Base-by-base conservation (phyloP, 2,113 vertebrate species). In the Bufo bufo region DNA sequence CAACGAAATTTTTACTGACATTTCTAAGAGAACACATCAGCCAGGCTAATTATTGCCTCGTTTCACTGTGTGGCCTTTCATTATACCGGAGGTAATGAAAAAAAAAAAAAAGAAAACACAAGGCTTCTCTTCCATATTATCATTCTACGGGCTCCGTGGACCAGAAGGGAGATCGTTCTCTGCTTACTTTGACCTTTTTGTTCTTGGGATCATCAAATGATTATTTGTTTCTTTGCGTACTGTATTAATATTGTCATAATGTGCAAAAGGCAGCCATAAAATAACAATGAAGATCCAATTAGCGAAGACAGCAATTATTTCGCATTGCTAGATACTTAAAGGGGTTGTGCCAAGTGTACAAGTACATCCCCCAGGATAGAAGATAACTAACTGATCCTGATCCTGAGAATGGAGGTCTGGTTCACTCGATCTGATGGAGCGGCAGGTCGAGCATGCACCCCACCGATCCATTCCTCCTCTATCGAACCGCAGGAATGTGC, bases 11-110 rank as follows among this genome's bases (percentile, higher is more conserved):
- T 84, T 91, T 92, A 89, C 87, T 92, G 89, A 91, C 91, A 91
- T 87, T 93, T 91, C 85, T 91, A 82, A 91, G 91, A 43, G 47
- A 91, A 91, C 66, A 87, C 43, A 89, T 91, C 87, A 91, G 82
- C 90, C 69, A 59, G 92, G 91, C 89, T 85, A n/a, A 83, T 87
- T 86, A 87, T 81, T 87, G 74, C 90, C 85, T 89, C 85, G 11
- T 89, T 91, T 90, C 65, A 90, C 89, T 74, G 59, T 89, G 85
- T 84, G 92, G 90, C 47, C 19, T 66, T 92, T 92, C 87, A 91
- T 91, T 92, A 92, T 90, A 91, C 80, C 89, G 87, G 90, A 92
- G 87, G 88, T 81, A 92, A 92, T 90, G 85, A 93, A 93, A 94
- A 47, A 89, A 91, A 92, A 61, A 0, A 83, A 79, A 63, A 50